Percentiles rank a stretch among this genome's conserved stretches.
These are phyloP conservation scores for Plebejus argus DNA, from an alignment of 2,888 invertebrate species.

Conservation along the genomic window DNA sequence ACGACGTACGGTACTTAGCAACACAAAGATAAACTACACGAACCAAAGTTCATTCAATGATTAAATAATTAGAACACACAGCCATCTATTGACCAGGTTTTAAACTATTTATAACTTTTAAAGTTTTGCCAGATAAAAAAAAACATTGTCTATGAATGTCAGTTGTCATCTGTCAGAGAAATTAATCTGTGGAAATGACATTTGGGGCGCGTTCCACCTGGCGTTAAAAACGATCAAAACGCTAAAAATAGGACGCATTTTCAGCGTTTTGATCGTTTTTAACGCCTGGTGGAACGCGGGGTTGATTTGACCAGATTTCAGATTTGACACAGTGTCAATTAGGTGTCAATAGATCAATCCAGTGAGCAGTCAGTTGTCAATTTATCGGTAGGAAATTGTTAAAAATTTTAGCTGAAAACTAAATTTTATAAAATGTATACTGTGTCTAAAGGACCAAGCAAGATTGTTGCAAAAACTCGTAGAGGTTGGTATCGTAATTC, in stretches of 20 bases:
- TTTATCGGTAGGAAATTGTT: constrained; percentile 62
- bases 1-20: no score
- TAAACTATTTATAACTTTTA: neutral
- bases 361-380: constrained; percentile 52
- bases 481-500: constrained; percentile 79
- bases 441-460: constrained; percentile 92
- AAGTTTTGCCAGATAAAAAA: neutral
- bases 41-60: no score
- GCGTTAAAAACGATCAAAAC: no score
- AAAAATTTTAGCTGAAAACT: constrained; percentile 48
- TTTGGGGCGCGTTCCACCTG: no score
- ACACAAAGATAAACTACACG: no score
- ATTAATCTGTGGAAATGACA: neutral
- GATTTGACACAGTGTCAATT: neutral
- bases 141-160: neutral
- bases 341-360: neutral
- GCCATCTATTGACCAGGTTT: neutral
- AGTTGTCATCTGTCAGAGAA: neutral
- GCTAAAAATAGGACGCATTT: no score
- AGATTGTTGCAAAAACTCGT: constrained; percentile 92
- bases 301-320: no score
- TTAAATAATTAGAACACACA: neutral
- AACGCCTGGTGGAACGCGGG: no score
- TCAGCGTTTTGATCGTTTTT: no score
- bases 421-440: constrained; percentile 87